phyloP scores from a whole-genome alignment of 1,140 invertebrate species.

The Drosophila leontia region DNA sequence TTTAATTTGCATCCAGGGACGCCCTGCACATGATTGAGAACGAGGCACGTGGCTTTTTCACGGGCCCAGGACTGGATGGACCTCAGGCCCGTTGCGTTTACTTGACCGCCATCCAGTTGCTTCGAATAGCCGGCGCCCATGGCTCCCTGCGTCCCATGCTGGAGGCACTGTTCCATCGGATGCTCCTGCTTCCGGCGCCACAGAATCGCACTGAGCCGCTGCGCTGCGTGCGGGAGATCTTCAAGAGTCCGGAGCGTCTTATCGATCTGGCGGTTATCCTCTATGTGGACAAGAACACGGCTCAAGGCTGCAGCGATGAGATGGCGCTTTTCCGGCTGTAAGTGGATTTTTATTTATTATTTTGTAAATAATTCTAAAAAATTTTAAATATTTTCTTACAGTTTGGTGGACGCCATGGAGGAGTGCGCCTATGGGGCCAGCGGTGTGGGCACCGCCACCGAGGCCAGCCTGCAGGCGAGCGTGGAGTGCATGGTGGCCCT shows the following conservation, averaged over 20 bases:
- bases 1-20: slow-evolving; percentile 46
- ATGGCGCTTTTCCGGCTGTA: slow-evolving; percentile 96
- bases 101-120: slow-evolving; percentile 90
- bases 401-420: slow-evolving; percentile 96
- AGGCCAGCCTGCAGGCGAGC: slow-evolving; percentile 91
- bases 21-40: slow-evolving; percentile 85
- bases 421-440: slow-evolving; percentile 89
- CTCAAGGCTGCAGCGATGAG: slow-evolving; percentile 93
- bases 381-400: slow-evolving; percentile 75
- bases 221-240: slow-evolving; percentile 91
- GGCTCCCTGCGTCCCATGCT: slow-evolving; percentile 93
- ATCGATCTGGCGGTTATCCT: slow-evolving; percentile 90
- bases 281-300: slow-evolving; percentile 90
- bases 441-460: slow-evolving; percentile 87
- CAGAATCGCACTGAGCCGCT: slow-evolving; percentile 93
- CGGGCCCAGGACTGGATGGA: slow-evolving; percentile 79
- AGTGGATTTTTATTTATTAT: slow-evolving; percentile 77
- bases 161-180: slow-evolving; percentile 96
- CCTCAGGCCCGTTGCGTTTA: slow-evolving; percentile 84
- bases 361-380: neutral
- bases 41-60: slow-evolving; percentile 83
- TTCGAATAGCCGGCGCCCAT: slow-evolving; percentile 93
- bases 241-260: slow-evolving; percentile 89
- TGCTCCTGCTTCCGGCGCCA: slow-evolving; percentile 94
- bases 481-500: slow-evolving; percentile 94